A percentile compares a stretch with the other conserved stretches of the same genome.
phyloP scores from a whole-genome alignment of 92 coral and sea anemone genomes.

The Diadumene lineata region DNA sequence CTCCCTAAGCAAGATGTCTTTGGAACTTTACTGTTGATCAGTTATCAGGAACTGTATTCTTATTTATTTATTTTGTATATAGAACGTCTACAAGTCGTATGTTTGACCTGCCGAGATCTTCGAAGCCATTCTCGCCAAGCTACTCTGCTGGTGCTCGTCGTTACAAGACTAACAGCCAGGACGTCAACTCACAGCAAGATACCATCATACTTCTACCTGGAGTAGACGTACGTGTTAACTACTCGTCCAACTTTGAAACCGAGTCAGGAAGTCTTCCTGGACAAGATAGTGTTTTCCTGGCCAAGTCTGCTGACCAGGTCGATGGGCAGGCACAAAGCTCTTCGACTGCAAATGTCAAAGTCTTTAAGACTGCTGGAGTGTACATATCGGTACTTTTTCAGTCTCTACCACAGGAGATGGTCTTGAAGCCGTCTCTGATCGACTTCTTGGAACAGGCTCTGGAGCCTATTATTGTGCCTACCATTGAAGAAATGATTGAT shows the following conservation, averaged over 20 bases:
- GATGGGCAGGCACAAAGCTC: constrained; percentile 19
- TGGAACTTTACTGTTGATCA: neutral
- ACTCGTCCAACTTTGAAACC: constrained; percentile 80
- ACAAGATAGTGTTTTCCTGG: constrained; percentile 6
- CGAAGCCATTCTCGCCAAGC: constrained; percentile 42
- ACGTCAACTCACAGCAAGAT: constrained; percentile 66
- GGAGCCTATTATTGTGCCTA: constrained; percentile 85
- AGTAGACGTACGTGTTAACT: constrained; percentile 91
- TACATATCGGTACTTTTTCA: constrained; percentile 90
- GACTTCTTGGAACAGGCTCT: constrained; percentile 92
- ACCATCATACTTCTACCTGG: constrained; percentile 85
- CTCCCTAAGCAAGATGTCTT: too few relatives aligned
- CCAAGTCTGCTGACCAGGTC: constrained; percentile 14
- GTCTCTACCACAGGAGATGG: constrained; percentile 95
- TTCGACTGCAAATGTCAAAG: constrained; percentile 44
- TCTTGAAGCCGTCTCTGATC: constrained; percentile 83
- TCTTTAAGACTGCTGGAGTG: constrained; percentile 82
- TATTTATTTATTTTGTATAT: neutral
- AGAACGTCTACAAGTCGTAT: neutral
- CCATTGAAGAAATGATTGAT: constrained; percentile 55
- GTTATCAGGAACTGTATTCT: neutral
- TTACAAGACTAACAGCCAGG: constrained; percentile 61
- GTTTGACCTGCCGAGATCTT: constrained; percentile 44
- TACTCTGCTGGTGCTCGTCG: constrained; percentile 68
- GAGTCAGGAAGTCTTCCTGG: constrained; percentile 34